phyloP scores from a whole-genome alignment of 1,140 invertebrate species.

The Mya arenaria region DNA sequence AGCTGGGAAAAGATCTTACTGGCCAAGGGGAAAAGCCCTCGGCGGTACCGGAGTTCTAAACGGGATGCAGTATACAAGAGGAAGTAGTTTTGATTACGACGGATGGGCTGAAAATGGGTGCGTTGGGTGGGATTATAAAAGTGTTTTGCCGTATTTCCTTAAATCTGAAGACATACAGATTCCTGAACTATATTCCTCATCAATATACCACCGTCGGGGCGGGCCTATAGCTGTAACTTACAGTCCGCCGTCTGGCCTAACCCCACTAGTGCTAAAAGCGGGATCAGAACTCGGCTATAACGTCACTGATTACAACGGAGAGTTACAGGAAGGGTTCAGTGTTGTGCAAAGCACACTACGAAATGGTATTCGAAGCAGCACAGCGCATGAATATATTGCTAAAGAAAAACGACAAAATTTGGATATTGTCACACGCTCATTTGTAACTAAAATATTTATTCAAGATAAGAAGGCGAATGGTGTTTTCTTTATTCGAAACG shows the following conservation, averaged over 20 bases:
- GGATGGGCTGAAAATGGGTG: slow-evolving; percentile 94
- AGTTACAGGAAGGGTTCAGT: slow-evolving; percentile 39
- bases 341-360: slow-evolving; percentile 4
- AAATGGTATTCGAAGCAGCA: slow-evolving; percentile 19
- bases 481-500: slow-evolving; percentile 12
- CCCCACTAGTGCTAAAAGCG: slow-evolving; percentile 61
- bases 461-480: slow-evolving; percentile 24
- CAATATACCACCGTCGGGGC: slow-evolving; percentile 65
- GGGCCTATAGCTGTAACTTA: slow-evolving; percentile 65
- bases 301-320: slow-evolving; percentile 78
- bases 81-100: slow-evolving; percentile 95
- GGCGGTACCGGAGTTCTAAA: slow-evolving; percentile 96
- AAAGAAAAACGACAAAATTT: neutral
- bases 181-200: slow-evolving; percentile 43
- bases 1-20: slow-evolving; percentile 50
- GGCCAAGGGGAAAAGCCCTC: slow-evolving; percentile 66
- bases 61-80: slow-evolving; percentile 97
- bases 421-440: neutral
- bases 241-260: slow-evolving; percentile 57
- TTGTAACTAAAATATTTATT: slow-evolving; percentile 27
- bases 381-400: slow-evolving; percentile 20
- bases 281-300: slow-evolving; percentile 81
- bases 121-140: slow-evolving; percentile 85
- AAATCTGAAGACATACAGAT: slow-evolving; percentile 84
- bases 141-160: slow-evolving; percentile 94